phyloP scores from a whole-genome alignment of 2,113 vertebrate species.

The Progne subis region DNA sequence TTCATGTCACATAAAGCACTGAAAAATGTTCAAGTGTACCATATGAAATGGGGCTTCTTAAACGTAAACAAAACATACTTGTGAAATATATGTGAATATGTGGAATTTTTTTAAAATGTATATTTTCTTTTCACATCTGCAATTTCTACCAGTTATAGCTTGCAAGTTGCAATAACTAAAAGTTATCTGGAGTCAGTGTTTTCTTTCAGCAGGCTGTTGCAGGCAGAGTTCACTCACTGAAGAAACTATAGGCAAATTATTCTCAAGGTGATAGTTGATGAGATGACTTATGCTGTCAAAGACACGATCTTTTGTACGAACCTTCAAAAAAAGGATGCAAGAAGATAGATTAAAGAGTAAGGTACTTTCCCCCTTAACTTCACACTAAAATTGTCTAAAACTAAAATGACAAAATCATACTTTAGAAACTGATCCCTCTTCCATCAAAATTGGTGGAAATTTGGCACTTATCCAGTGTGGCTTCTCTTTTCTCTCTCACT shows the following conservation, averaged over 20 bases:
- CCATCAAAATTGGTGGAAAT: not conserved
- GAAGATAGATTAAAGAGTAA: constrained; percentile 4
- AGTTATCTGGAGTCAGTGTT: constrained; percentile 75
- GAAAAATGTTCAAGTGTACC: not conserved
- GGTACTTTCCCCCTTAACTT: not conserved
- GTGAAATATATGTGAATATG: not conserved
- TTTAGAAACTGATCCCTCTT: not conserved
- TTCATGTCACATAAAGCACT: constrained; percentile 9
- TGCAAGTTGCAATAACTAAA: not conserved
- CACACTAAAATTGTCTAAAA: not conserved
- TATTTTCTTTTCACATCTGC: not conserved
- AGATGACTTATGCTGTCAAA: constrained; percentile 98
- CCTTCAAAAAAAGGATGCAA: constrained; percentile 74
- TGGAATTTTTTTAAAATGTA: not conserved
- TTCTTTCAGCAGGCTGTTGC: constrained; percentile 89
- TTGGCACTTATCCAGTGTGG: not conserved
- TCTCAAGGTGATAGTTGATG: constrained; percentile 94
- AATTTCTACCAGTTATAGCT: constrained; percentile 1
- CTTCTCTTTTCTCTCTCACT: not conserved
- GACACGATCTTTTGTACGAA: constrained; percentile 94
- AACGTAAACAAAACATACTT: constrained; percentile 13
- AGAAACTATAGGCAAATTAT: constrained; percentile 94
- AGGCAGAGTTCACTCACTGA: constrained; percentile 96
- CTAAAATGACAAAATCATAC: not conserved
- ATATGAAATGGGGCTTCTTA: constrained; percentile 1